These are phyloP conservation scores for Ovis canadensis DNA, from an alignment of 2,113 vertebrate genomes.

Conservation along the genomic window DNA sequence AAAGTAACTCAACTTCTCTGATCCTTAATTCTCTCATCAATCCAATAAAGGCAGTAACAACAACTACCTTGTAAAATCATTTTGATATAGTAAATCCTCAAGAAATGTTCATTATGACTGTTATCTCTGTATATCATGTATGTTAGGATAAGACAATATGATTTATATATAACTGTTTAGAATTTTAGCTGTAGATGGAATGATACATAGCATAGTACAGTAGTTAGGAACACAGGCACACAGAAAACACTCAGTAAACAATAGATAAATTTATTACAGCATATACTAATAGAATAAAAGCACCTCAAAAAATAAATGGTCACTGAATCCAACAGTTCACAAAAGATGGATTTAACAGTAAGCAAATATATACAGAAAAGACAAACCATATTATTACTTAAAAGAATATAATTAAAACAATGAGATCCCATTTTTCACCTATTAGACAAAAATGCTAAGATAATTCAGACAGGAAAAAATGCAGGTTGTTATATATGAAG, in stretches of 20 bases:
- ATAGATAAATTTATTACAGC: neutral
- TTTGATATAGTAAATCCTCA: neutral
- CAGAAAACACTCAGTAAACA: neutral
- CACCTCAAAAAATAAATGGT: neutral
- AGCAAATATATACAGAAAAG: neutral
- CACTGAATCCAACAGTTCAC: neutral
- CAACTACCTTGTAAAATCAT: neutral
- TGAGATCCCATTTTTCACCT: neutral
- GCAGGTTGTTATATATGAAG: neutral
- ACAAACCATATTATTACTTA: neutral
- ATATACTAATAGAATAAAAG: neutral
- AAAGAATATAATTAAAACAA: conserved; percentile 33
- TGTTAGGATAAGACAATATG: neutral
- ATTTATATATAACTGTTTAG: neutral
- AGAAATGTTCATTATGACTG: conserved; percentile 19
- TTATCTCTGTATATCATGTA: neutral
- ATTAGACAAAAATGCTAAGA: neutral
- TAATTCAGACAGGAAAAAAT: conserved; percentile 20
- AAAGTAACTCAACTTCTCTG: neutral
- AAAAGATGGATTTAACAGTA: neutral
- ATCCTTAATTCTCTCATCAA: conserved; percentile 1
- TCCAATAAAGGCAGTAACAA: neutral
- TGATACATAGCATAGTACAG: neutral
- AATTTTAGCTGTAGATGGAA: neutral
- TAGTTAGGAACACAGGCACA: neutral